phyloP scores from a whole-genome alignment of 2,888 invertebrate genomes.

The Dynastes grantii region DNA sequence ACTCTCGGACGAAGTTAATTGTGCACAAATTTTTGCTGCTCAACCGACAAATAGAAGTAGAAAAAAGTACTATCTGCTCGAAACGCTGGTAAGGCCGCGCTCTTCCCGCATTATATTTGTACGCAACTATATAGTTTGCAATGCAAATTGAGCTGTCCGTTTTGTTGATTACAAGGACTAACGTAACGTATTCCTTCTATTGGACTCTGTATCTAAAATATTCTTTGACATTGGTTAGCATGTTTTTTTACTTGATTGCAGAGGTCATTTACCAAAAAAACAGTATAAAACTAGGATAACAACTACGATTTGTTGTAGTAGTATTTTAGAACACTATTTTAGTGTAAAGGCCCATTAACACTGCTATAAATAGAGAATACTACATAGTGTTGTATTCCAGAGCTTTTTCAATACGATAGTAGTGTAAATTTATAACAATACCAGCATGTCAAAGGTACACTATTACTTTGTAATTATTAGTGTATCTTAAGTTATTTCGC shows the following conservation, averaged over 20 bases:
- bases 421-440: no score
- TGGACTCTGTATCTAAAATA: not conserved
- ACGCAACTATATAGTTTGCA: constrained; percentile 16
- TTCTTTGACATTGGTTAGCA: not conserved
- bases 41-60: not conserved
- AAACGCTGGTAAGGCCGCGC: not conserved
- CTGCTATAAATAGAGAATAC: no score
- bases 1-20: constrained; percentile 5
- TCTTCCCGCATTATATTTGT: not conserved
- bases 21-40: constrained; percentile 11
- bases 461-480: no score
- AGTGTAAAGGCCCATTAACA: no score
- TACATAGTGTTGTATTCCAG: no score
- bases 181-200: constrained; percentile 1
- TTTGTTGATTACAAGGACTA: constrained; percentile 21
- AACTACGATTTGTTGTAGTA: no score
- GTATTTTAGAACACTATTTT: no score
- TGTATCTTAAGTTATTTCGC: no score
- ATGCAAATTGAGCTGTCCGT: constrained; percentile 21
- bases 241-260: not conserved
- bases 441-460: no score
- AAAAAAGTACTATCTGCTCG: not conserved
- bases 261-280: no score
- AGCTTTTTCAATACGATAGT: no score
- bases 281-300: no score